A percentile compares a stretch with the other conserved stretches of the same genome.
phyloP scores from a whole-genome alignment of 2,797 vertebrate species.

The Lindbergichthys nudifrons region DNA sequence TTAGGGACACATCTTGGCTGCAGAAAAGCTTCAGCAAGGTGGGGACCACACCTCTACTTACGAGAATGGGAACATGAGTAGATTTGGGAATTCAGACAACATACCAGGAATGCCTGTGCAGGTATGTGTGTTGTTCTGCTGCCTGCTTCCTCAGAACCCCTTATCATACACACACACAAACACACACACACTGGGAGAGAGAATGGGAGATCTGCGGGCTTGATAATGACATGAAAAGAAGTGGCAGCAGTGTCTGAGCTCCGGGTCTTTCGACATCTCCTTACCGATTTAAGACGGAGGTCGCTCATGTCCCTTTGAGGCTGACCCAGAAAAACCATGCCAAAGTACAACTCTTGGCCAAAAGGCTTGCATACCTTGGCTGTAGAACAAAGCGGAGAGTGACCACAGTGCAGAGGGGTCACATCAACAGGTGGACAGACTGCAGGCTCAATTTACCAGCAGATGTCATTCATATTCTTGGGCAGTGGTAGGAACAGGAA shows the following conservation, averaged over 20 bases:
- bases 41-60: conserved; percentile 66
- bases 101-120: conserved; percentile 80
- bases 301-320: conserved; percentile 35
- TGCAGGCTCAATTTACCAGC: conserved; percentile 60
- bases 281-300: conserved; percentile 36
- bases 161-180: conserved; percentile 3
- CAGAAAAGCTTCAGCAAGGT: conserved; percentile 73
- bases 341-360: conserved; percentile 24
- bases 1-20: conserved; percentile 43
- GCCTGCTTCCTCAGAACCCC: conserved; percentile 49
- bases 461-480: conserved; percentile 61
- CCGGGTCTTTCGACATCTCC: conserved; percentile 45
- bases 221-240: conserved; percentile 52
- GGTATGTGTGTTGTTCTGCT: conserved; percentile 77
- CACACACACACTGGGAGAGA: conserved; percentile 4
- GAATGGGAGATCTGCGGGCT: conserved; percentile 47
- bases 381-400: conserved; percentile 45
- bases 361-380: conserved; percentile 40
- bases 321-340: conserved; percentile 46
- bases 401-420: conserved; percentile 48
- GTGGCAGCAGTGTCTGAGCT: conserved; percentile 28
- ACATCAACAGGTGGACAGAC: conserved; percentile 70
- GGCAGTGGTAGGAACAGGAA: conserved; percentile 24
- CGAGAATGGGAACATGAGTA: conserved; percentile 66
- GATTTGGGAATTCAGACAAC: conserved; percentile 76